Evolutionary conservation across 2,113 vertebrate species (phyloP), one percentile per base, ranked within the genome.

Genomic region (Sebastes fasciatus): DNA sequence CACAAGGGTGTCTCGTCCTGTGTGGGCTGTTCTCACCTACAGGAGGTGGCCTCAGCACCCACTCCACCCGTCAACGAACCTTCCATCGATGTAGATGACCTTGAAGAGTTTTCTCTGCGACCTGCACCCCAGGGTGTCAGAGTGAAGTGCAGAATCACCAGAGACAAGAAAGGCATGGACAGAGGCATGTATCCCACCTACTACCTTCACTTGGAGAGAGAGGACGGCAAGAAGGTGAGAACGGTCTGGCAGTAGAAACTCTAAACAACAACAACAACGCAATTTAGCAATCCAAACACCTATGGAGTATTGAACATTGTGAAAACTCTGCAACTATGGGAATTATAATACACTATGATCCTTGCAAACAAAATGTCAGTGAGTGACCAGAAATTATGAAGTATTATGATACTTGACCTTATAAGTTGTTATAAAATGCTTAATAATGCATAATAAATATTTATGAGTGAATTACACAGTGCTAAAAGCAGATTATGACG

Each of bases 151-250:
- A 96, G 98, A 89, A 99, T 99, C 94, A 98, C 98, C 5, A 94
- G 98, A 88, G 98, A 99, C 92, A 99, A 99, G 95, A 99, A 99
- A 88, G 98, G 98, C 83, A 99, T 99, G 98, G 98, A 99, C 94
- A 94, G 98, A 90, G 98, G 98, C 90, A 99, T 99, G 97, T 99
- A 99, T 89, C 98, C 98, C 77, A 99, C 98, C 80, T 99, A 99
- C 95, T 99, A 99, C 90, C 97, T 99, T 93, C 98, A 99, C 86
- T 92, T 99, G 93, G 98, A 99, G 95, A 96, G 97, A 62, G 98
- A 99, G 90, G 98, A 99, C 1, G 97, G 98, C 85, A 99, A 99
- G 95, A 99, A 99, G 98, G 98, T 99, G 88, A 95, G 89, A 62
- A 2, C 26, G 11, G 4, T 68, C 49, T 51, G 13, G 5, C 19